These are phyloP conservation scores for Drosophila tani DNA, from an alignment of 1,140 invertebrate species.

Conservation along the genomic window DNA sequence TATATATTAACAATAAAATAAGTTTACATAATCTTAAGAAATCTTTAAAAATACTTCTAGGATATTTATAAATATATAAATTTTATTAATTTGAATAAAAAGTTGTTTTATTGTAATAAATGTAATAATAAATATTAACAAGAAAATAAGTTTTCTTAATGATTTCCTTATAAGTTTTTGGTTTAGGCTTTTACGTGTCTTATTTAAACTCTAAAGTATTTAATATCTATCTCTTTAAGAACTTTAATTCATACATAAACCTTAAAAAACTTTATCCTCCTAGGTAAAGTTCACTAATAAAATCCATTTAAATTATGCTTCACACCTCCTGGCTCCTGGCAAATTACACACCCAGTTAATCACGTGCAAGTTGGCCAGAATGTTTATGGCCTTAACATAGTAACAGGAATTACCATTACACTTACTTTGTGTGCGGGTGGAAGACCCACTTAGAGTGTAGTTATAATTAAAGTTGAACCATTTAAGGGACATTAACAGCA, in stretches of 20 bases:
- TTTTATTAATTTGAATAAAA: too few species aligned
- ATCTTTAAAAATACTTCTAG: too few species aligned
- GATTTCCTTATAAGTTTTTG: neutral
- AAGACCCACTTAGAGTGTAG: conserved; percentile 29
- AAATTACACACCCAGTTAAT: conserved; percentile 19
- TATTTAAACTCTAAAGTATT: too few species aligned
- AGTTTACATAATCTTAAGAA: neutral
- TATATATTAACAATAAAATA: too few species aligned
- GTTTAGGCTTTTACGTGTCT: neutral
- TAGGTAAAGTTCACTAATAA: conserved; percentile 3
- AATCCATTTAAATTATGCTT: conserved; percentile 18
- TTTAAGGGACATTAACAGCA: conserved; percentile 37
- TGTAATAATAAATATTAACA: too few species aligned
- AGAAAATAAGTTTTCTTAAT: neutral
- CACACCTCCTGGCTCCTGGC: conserved; percentile 1
- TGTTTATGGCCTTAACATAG: conserved; percentile 23
- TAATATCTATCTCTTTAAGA: neutral
- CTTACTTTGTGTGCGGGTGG: neutral
- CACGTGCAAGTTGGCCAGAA: conserved; percentile 15
- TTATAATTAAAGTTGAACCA: conserved; percentile 56
- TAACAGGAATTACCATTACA: conserved; percentile 1
- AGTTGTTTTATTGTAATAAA: too few species aligned
- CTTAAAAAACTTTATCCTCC: neutral
- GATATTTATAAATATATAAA: too few species aligned
- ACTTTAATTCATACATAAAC: neutral